Evolutionary conservation across 2,113 vertebrate species (phyloP).

Genomic region (Dipodomys stephensi): DNA sequence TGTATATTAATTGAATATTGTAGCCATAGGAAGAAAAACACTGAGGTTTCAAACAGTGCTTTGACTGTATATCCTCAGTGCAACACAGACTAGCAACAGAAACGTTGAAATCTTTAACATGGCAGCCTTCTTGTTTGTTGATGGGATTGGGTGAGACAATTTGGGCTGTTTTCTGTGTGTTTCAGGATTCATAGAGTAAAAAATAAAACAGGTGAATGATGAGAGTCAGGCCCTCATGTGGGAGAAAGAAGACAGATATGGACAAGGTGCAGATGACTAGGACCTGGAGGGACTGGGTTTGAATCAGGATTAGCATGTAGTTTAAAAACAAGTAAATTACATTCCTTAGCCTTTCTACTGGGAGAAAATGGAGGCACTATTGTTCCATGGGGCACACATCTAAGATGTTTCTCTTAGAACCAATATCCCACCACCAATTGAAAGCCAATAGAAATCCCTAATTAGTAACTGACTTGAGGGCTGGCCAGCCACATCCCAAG

Average conservation of each 20-base stretch:
- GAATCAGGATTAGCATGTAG: background rate
- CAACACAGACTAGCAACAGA: background rate
- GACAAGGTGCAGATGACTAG: background rate
- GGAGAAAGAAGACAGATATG: background rate
- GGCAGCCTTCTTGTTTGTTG: background rate
- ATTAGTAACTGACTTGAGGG: background rate
- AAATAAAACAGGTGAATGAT: background rate
- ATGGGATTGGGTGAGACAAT: background rate
- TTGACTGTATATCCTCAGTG: background rate
- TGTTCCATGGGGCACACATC: background rate
- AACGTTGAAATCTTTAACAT: background rate
- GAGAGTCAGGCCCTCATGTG: background rate
- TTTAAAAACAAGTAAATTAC: conserved; percentile 31
- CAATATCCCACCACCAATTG: background rate
- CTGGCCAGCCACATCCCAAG: background rate
- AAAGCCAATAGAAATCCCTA: background rate
- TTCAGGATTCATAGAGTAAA: background rate
- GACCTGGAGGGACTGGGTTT: background rate
- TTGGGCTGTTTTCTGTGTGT: background rate
- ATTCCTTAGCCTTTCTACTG: background rate
- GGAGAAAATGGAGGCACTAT: background rate
- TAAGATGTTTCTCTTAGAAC: background rate
- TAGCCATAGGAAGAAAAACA: background rate
- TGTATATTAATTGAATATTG: background rate
- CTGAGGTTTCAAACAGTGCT: background rate